Base-by-base conservation (phyloP, 64 coral and sea anemone genomes). In the Hydrozoanthus tunicans region DNA sequence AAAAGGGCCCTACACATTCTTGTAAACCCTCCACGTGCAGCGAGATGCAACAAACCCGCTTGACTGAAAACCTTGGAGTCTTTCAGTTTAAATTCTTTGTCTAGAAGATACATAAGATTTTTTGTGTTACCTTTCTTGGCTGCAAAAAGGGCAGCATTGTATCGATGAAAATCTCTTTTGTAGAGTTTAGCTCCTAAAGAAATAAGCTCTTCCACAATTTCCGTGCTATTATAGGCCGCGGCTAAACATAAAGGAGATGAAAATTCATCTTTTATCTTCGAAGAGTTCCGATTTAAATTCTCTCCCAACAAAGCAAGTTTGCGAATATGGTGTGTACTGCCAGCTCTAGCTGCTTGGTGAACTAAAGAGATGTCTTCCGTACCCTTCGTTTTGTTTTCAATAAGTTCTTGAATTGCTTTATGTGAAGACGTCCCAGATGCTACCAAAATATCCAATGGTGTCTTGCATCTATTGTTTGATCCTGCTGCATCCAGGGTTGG, bases 211-310 rank as follows among this genome's bases (percentile, higher is more conserved):
- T 82, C 80, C 10, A 82, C 2, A 58, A 89, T 68, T 11, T 57
- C 57, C 2, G 68, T 7, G 5, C 9, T 89, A 12, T 89, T 89
- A 26, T 89, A 89, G 25, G 85, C 85, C 23, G 85, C 85, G 57
- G 85, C 85, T 73, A 89, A 53, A 3, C 71, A 89, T 11, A 89
- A 73, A 1, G 85, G 85, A 13, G 68, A 73, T 62, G 68, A 74
- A 4, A 25, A 43, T 53, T 89, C 85, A 8, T 76, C 71, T 3
- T 52, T 57, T 74, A 27, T 81, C 1, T 81, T 59, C 6, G 4
- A 5, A 61, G 79, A 81, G 14, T 12, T 81, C 59, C 6, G 7
- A 63, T 81, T 63, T 27, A 81, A 25, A 9, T 81, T 24, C 9
- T 13, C 79, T 12, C 79, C 79, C 5, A 81, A 32, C 12, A 26